Percentiles rank a stretch among this genome's conserved stretches.
Evolutionary conservation across 2,113 vertebrate species (phyloP).

Genomic region (Hippocampus guttulatus): DNA sequence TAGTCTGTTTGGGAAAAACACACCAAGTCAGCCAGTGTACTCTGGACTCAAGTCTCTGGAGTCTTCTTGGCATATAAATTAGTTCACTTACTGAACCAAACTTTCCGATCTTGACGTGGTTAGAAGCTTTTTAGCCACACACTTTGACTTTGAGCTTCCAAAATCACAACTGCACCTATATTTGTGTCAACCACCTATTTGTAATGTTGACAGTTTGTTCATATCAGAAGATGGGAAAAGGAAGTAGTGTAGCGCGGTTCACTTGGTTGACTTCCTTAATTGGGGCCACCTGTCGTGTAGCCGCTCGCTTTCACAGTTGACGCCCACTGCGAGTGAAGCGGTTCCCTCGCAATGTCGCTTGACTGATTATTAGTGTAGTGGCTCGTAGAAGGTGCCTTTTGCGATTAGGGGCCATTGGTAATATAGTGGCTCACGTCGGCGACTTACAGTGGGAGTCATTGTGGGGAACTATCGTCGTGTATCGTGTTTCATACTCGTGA

Average conservation of each 20-base stretch:
- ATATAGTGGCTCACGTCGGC: not conserved
- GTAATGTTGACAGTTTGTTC: not conserved
- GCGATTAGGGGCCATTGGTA: not conserved
- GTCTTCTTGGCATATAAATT: not conserved
- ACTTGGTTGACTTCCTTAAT: not conserved
- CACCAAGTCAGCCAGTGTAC: slow-evolving; percentile 49
- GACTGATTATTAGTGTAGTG: no score
- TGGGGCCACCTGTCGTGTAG: not conserved
- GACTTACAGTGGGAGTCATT: not conserved
- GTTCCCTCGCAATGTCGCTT: not conserved
- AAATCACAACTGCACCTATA: not conserved
- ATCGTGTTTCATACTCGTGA: no score
- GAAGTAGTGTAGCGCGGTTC: not conserved
- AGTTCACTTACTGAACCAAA: not conserved
- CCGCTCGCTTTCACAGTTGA: not conserved
- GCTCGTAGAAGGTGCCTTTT: not conserved
- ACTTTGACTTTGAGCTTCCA: not conserved
- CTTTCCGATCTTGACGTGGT: not conserved
- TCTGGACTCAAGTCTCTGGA: slow-evolving; percentile 26
- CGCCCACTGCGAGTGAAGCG: not conserved
- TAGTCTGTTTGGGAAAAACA: slow-evolving; percentile 49
- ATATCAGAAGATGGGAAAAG: not conserved
- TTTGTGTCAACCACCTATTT: no score
- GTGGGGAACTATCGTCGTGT: not conserved
- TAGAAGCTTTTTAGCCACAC: not conserved